A percentile compares a stretch with the other conserved stretches of the same genome.
Evolutionary conservation across 2,113 vertebrate genomes (phyloP).

Genomic region (Guaruba guarouba): DNA sequence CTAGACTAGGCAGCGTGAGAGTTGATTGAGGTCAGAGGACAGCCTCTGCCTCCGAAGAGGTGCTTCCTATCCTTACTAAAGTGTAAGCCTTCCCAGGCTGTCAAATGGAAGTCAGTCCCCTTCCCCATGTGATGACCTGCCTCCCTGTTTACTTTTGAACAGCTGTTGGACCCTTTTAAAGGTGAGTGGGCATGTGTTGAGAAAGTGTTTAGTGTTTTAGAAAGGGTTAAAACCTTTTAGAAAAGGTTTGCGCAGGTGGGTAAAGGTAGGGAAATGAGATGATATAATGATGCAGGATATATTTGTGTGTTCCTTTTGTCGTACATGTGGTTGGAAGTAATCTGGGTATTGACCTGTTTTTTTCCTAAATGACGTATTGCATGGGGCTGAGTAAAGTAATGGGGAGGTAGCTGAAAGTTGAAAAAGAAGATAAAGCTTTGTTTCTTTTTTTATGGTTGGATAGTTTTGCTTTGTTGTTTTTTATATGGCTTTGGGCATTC

Average conservation of each 20-base stretch:
- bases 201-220: neutral
- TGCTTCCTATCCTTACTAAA: neutral
- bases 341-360: neutral
- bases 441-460: neutral
- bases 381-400: neutral
- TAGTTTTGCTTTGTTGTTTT: neutral
- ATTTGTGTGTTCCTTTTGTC: neutral
- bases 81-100: neutral
- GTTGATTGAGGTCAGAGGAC: neutral
- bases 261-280: neutral
- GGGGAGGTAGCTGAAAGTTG: neutral
- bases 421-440: neutral
- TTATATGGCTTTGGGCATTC: neutral
- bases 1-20: neutral
- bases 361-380: neutral
- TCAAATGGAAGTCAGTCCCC: neutral
- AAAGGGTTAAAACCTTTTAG: too few species aligned
- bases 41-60: neutral
- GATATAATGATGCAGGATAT: neutral
- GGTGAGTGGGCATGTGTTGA: neutral
- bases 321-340: neutral
- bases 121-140: neutral
- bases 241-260: too few species aligned
- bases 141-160: neutral
- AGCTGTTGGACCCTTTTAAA: neutral